These are phyloP conservation scores for Glossophaga mutica DNA, from an alignment of 2,797 vertebrate genomes.

Conservation along the genomic window DNA sequence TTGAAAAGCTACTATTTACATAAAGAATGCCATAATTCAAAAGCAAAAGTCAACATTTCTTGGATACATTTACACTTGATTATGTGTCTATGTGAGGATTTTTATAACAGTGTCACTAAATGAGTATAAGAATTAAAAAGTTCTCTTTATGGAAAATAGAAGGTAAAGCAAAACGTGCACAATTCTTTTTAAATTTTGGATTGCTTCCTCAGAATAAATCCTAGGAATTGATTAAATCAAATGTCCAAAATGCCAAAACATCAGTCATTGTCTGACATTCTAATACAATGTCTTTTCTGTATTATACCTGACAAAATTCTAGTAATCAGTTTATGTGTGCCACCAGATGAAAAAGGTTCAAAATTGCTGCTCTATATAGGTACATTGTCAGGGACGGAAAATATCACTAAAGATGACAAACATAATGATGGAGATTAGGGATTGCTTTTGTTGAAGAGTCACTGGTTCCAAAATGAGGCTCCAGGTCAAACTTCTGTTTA, in stretches of 20 bases:
- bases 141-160: constrained; percentile 36
- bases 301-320: background rate
- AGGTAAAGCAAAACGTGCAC: constrained; percentile 7
- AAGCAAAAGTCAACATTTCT: constrained; percentile 26
- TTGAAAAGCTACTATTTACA: constrained; percentile 50
- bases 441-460: background rate
- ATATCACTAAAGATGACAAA: background rate
- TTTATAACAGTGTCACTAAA: constrained; percentile 36
- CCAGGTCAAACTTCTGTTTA: background rate
- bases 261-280: background rate
- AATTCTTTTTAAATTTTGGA: constrained; percentile 32
- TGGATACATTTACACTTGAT: constrained; percentile 52
- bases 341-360: background rate
- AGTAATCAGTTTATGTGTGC: background rate
- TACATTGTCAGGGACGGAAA: background rate
- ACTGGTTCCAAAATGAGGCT: background rate
- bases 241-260: background rate
- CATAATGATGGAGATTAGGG: background rate
- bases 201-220: constrained; percentile 26
- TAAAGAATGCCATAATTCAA: constrained; percentile 31
- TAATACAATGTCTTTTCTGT: background rate
- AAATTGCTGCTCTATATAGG: background rate
- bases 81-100: background rate
- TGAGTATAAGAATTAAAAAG: background rate
- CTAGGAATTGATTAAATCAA: background rate